phyloP scores from a whole-genome alignment of 2,797 vertebrate species.

The Margarornis squamiger region DNA sequence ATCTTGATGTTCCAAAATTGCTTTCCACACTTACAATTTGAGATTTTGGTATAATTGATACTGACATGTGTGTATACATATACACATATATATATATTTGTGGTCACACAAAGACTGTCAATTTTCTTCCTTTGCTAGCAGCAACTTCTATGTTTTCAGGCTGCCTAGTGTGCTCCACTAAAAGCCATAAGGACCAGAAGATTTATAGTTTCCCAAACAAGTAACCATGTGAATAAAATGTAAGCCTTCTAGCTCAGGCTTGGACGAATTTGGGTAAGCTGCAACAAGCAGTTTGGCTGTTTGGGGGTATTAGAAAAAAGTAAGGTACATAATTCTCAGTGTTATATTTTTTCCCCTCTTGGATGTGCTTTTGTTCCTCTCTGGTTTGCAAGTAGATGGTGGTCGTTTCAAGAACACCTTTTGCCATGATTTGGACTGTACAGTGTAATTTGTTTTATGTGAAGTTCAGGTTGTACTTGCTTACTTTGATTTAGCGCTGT shows the following conservation, averaged over 20 bases:
- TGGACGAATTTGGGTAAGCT: background rate
- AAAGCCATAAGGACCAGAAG: background rate
- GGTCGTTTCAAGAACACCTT: background rate
- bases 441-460: background rate
- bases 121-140: background rate
- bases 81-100: background rate
- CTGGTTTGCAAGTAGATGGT: background rate
- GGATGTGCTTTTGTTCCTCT: background rate
- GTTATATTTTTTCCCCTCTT: rapidly evolving
- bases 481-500: background rate
- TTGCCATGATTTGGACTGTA: background rate
- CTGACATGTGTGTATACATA: background rate
- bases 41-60: conserved; percentile 8
- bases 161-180: background rate
- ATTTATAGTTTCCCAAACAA: background rate
- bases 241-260: background rate
- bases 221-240: background rate
- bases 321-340: background rate
- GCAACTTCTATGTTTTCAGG: background rate
- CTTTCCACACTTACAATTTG: background rate
- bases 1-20: background rate
- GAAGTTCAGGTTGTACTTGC: background rate
- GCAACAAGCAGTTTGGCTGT: background rate
- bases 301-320: background rate
- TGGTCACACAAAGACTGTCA: background rate